A percentile compares a stretch with the other conserved stretches of the same genome.
Conservation (phyloP, 2,888 invertebrate species). For the Chrysolina americana region DNA sequence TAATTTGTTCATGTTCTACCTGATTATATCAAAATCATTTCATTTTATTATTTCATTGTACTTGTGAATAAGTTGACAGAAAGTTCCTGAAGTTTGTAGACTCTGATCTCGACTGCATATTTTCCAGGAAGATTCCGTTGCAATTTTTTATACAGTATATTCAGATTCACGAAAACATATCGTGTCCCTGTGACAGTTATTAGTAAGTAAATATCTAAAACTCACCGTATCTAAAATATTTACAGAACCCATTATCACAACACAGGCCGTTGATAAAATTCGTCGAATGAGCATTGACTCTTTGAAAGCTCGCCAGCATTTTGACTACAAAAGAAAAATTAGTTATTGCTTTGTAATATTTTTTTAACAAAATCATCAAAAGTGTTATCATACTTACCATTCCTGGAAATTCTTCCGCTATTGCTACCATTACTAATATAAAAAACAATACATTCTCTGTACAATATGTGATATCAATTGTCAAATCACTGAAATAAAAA, state of each 20-base stretch:
- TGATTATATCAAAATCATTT: too few relatives aligned
- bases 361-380: neutral
- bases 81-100: too few relatives aligned
- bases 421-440: conserved; percentile 56
- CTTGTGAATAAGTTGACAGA: too few relatives aligned
- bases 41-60: too few relatives aligned
- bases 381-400: conserved; percentile 52
- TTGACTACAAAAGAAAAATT: conserved; percentile 66
- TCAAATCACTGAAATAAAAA: conserved; percentile 57
- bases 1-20: too few relatives aligned
- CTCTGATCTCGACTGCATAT: too few relatives aligned
- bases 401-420: conserved; percentile 59
- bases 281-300: conserved; percentile 73
- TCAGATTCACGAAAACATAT: too few relatives aligned
- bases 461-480: conserved; percentile 57
- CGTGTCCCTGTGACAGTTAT: too few relatives aligned
- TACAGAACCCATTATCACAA: conserved; percentile 73
- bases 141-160: too few relatives aligned
- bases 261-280: conserved; percentile 73
- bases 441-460: conserved; percentile 59
- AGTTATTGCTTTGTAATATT: too few relatives aligned
- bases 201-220: neutral
- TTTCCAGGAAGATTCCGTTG: too few relatives aligned
- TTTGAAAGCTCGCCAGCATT: conserved; percentile 73
- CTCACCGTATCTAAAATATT: conserved; percentile 77